Evolutionary conservation across 1,140 invertebrate species (phyloP), one percentile per base, ranked within the genome.

Genomic region (Musca domestica): DNA sequence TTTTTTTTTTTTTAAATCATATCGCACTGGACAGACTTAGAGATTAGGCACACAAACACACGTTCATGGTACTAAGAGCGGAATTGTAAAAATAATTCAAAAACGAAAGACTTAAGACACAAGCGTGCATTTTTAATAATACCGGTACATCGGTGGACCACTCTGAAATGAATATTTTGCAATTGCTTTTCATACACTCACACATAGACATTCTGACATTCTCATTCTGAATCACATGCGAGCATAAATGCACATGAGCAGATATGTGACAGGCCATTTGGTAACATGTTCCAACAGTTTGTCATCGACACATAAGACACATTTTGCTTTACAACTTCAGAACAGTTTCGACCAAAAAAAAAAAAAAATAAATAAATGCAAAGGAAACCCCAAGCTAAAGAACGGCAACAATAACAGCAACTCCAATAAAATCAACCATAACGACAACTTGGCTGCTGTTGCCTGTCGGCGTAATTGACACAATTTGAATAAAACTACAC

Each of bases 31-130:
- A 41, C 34, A 12, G 34, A 12, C 34, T 12, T 10, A 41, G 34
- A 41, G 34, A 41, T 41, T 41, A 41, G 34, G 10, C 2, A 41
- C 5, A n/a, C n/a, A 41, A 14, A 22, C 56, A 61, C 48, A 34
- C 56, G n/a, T 19, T 19, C 17, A 17, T 6, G 4, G 48, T 4
- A 22, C 48, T 51, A 1, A 12, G 2, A 51, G 17, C 17, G 19
- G 34, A 14, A 61, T 17, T 61, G n/a, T 17, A 27, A 34, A n/a
- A 34, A 30, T 61, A 61, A 34, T 34, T 61, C 56, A 61, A 61
- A 41, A 61, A 61, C 56, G 56, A 61, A 61, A 61, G 56, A 61
- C 56, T 61, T 61, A 19, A 61, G 56, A 61, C 56, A 61, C 56
- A 61, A 61, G 56, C 56, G 56, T 61, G 56, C 41, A 19, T 61